These are phyloP conservation scores for Dryoscopus gambensis DNA, from an alignment of 2,113 vertebrate species.

Conservation along the genomic window DNA sequence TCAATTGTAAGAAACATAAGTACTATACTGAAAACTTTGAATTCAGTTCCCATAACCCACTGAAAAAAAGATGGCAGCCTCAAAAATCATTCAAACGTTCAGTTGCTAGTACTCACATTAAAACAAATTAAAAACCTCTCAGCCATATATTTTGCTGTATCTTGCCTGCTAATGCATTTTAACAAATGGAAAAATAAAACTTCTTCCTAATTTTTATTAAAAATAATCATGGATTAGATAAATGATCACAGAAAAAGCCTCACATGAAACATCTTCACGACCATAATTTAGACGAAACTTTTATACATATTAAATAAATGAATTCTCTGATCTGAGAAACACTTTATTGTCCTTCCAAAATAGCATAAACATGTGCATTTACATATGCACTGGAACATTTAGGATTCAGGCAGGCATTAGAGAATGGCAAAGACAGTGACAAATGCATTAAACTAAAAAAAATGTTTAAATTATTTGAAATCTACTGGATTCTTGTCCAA, in stretches of 20 bases:
- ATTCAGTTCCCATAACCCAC: background rate
- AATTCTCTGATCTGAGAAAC: background rate
- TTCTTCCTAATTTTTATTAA: background rate
- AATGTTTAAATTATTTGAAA: too few relatives aligned
- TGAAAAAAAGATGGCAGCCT: background rate
- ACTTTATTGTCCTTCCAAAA: background rate
- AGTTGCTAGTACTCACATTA: background rate
- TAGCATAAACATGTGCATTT: background rate
- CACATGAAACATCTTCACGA: background rate
- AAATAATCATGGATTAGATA: background rate
- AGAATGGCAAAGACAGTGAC: background rate
- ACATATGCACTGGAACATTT: background rate
- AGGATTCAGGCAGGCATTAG: background rate
- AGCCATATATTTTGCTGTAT: background rate
- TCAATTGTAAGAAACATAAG: background rate
- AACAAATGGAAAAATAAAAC: background rate
- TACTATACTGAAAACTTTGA: background rate
- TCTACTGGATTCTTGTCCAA: background rate
- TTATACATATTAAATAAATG: background rate
- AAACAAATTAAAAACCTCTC: background rate
- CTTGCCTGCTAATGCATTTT: background rate
- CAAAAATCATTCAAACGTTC: background rate
- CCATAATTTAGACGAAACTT: background rate
- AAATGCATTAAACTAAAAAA: background rate
- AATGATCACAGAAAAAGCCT: background rate